Evolutionary conservation across 2,888 invertebrate genomes (phyloP), one percentile per base, ranked within the genome.

Genomic region (Anthoptus insignis): DNA sequence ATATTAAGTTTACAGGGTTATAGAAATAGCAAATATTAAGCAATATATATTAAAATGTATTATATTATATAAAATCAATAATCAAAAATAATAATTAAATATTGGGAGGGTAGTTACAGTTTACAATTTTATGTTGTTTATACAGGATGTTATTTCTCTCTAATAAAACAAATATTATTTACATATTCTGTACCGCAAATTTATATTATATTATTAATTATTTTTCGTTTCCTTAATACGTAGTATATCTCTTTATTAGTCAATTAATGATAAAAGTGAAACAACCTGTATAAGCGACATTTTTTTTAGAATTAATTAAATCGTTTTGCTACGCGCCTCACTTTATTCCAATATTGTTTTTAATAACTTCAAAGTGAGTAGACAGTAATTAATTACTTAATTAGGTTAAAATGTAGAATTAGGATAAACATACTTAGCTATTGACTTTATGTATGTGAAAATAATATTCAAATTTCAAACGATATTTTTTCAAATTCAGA

Each of bases 341-440:
- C 47, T 47, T 54, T 61, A 34, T n/a, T n/a, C n/a, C 34, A 47
- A 32, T 34, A 61, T 54, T 63, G 39, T 34, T 63, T 53, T 37
- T 3, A 54, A 34, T 47, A 56, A 56, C 61, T 56, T 54, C 45
- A 47, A 63, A 63, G 54, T 63, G 61, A 37, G 61, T 45, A 47
- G 6, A 4, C 22, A 22, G 13, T 11, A 5, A 21, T 45, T 21
- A n/a, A 47, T 24, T 47, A 47, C 24, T 24, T 54, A 54, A 47
- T 4, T 53, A 53, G 53, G 2, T 9, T 16, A 52, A 42, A 45
- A 16, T 3, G 50, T 52, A 52, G 21, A 2, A 37, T 47, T 42
- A 54, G 53, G 24, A 6, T 32, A 21, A 14, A 53, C 29, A 32
- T 37, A 19, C 45, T 53, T 34, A 45, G 47, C 54, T 56, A n/a